phyloP scores from a whole-genome alignment of 2,113 vertebrate genomes.

The Tupaia chinensis region DNA sequence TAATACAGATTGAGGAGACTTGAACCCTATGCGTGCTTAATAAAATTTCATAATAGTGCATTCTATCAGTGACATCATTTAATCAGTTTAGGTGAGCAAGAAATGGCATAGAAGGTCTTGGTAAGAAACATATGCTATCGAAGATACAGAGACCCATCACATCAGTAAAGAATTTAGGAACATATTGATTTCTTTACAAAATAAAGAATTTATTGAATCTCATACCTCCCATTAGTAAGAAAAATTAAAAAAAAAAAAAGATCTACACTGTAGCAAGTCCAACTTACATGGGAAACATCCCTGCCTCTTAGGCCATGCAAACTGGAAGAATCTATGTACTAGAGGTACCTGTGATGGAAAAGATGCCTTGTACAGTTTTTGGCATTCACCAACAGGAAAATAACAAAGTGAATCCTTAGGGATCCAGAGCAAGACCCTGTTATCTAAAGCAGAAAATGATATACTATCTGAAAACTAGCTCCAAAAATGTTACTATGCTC shows the following conservation, averaged over 20 bases:
- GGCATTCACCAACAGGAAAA: neutral
- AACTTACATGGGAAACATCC: neutral
- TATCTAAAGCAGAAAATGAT: neutral
- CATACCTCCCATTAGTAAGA: neutral
- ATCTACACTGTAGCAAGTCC: neutral
- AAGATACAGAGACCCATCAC: accelerated
- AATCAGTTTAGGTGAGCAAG: neutral
- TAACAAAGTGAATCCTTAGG: neutral
- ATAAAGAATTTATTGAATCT: neutral
- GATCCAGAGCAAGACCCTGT: neutral
- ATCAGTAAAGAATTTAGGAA: neutral
- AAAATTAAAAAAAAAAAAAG: neutral
- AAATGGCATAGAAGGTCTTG: neutral
- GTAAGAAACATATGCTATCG: neutral
- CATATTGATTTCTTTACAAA: neutral
- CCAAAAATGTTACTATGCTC: neutral
- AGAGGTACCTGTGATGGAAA: neutral
- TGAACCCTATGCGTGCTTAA: neutral
- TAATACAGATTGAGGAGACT: neutral
- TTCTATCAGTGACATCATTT: neutral
- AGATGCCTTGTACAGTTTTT: neutral
- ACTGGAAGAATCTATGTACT: neutral
- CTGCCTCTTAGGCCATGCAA: neutral
- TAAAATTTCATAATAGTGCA: neutral
- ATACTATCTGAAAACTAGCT: neutral